A percentile compares a stretch with the other conserved stretches of the same genome.
These are phyloP conservation scores for Dicrurus megarhynchus DNA, from an alignment of 2,113 vertebrate genomes.

Conservation along the genomic window DNA sequence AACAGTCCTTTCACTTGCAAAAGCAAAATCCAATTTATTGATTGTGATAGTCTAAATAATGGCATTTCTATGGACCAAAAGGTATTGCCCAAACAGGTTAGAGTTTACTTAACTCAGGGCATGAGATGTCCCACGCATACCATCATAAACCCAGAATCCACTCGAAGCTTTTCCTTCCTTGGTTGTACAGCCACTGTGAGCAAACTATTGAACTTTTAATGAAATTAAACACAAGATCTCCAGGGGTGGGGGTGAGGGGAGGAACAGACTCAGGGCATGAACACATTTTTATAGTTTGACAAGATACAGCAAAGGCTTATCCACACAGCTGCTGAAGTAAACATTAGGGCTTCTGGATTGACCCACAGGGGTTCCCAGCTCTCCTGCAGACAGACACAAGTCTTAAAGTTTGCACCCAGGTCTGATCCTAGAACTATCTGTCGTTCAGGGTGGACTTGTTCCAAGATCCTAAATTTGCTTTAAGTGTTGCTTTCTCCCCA, in stretches of 20 bases:
- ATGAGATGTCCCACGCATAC: background rate
- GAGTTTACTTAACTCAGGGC: background rate
- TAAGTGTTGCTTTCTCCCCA: background rate
- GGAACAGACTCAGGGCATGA: background rate
- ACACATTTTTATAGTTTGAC: background rate
- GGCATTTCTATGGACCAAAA: constrained; percentile 51
- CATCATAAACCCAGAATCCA: background rate
- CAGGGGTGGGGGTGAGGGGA: background rate
- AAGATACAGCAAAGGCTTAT: background rate
- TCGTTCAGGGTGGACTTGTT: background rate
- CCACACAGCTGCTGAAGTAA: background rate
- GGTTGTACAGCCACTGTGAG: background rate
- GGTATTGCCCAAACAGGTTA: constrained; percentile 14
- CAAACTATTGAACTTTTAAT: background rate
- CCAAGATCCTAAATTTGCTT: background rate
- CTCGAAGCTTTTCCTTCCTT: background rate
- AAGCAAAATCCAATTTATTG: constrained; percentile 70
- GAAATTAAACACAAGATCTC: background rate
- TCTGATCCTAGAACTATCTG: background rate
- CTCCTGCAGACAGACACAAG: background rate
- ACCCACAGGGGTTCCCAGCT: background rate
- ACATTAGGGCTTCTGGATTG: background rate
- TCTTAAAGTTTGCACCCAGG: background rate
- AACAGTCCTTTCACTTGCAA: constrained; percentile 53
- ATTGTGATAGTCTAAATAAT: constrained; percentile 64